Percentiles rank a stretch among this genome's conserved stretches.
Conservation (phyloP, 2,113 vertebrate species). For the Serinus canaria region DNA sequence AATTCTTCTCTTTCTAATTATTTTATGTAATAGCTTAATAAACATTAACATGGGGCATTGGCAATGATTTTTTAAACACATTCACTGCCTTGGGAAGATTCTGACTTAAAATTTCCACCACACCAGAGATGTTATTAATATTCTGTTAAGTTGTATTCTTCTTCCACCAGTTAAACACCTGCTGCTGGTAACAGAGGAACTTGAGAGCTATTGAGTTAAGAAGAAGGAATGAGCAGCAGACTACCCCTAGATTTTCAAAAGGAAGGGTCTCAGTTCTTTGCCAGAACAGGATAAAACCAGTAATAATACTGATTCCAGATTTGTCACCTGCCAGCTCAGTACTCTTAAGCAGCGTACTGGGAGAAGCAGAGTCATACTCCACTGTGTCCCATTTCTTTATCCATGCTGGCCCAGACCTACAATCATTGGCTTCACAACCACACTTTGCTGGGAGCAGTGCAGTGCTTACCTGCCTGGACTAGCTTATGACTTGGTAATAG, state of each 20-base stretch:
- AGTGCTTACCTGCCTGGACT: not conserved
- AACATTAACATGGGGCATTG: not conserved
- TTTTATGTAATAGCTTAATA: not conserved
- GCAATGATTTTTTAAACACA: not conserved
- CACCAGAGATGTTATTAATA: not conserved
- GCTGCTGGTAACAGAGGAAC: not conserved
- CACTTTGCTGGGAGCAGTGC: not conserved
- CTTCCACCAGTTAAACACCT: not conserved
- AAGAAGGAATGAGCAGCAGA: not conserved
- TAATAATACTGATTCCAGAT: not conserved
- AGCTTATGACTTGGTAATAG: not conserved
- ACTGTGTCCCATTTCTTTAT: not conserved
- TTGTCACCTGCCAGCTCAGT: not conserved
- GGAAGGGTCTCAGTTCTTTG: not conserved
- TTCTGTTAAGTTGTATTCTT: not conserved
- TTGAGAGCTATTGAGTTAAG: not conserved
- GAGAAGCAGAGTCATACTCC: not conserved
- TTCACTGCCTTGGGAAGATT: not conserved
- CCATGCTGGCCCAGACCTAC: accelerated
- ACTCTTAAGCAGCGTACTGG: not conserved
- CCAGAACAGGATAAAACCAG: not conserved
- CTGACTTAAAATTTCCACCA: not conserved
- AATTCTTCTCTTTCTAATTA: not conserved
- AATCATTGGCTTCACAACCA: not conserved
- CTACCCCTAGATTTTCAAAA: not conserved